Evolutionary conservation across 1,140 invertebrate species (phyloP), one percentile per base, ranked within the genome.

Genomic region (Plutomurus gul): DNA sequence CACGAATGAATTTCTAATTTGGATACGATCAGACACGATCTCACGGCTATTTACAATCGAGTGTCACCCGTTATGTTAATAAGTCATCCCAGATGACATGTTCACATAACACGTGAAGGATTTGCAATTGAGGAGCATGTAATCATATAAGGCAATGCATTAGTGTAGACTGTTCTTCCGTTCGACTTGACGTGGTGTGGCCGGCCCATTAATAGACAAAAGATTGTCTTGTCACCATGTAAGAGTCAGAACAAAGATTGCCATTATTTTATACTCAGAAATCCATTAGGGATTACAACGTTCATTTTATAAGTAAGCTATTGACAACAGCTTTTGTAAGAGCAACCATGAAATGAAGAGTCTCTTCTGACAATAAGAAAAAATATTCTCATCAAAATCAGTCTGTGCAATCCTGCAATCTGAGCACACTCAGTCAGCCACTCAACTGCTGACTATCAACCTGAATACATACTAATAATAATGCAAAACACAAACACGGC

Each of bases 401-500:
- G 13, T 11, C 13, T 25, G 51, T 65, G n/a, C 16, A 22, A 16
- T 30, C 51, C 18, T 65, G 30, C 4, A 33, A 65, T 65, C 25
- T 56, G 51, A 22, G 10, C 16, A 65, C 56, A 16, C 4, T 33
- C 0, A 65, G 13, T 1, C 27, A 11, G n/a, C 1, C 4, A 56
- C 22, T n/a, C 10, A 18, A 47, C 20, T 47, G 43, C 43, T 47
- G 27, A 27, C 56, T 36, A n/a, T 30, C 56, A 65, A 65, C 56
- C 56, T 65, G 36, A 65, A 65, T 65, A 27, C 56, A 65, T 65
- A n/a, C n/a, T n/a, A n/a, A n/a, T n/a, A n/a, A n/a, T n/a, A 65
- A 65, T 36, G 27, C 25, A 65, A 49, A n/a, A n/a, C n/a, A n/a
- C n/a, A n/a, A n/a, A n/a, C n/a, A n/a, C n/a, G n/a, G 27, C 25